Conservation (phyloP, 2,113 vertebrate species). For the Chunga burmeisteri region DNA sequence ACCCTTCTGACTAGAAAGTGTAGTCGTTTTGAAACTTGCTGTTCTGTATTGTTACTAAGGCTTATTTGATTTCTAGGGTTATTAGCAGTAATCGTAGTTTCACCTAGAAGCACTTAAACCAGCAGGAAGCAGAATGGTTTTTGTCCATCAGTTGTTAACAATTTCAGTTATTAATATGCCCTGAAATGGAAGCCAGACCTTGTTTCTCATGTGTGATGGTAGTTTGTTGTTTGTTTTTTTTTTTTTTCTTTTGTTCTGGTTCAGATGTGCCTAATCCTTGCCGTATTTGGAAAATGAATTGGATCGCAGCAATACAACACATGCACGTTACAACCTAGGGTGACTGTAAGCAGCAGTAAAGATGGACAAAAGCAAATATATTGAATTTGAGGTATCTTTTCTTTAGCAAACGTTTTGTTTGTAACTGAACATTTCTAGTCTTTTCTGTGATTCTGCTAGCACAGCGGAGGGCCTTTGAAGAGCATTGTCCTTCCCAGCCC, state of each 20-base stretch:
- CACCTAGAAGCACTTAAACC: neutral
- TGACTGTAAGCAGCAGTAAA: too few relatives aligned
- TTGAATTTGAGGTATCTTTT: neutral
- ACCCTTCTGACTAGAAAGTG: neutral
- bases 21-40: neutral
- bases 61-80: neutral
- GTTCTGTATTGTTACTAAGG: neutral
- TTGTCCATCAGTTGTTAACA: neutral
- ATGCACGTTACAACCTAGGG: too few relatives aligned
- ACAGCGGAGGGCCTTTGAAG: neutral
- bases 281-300: neutral
- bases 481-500: neutral
- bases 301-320: fast-evolving
- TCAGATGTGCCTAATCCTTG: neutral
- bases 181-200: neutral
- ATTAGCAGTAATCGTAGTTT: neutral
- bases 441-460: neutral
- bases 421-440: neutral
- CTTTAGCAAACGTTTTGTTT: neutral
- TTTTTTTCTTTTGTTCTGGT: neutral
- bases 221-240: neutral
- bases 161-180: neutral
- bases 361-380: neutral
- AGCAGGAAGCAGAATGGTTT: neutral
- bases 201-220: neutral